phyloP scores from a whole-genome alignment of 2,113 vertebrate genomes.

The Gymnarchus niloticus region DNA sequence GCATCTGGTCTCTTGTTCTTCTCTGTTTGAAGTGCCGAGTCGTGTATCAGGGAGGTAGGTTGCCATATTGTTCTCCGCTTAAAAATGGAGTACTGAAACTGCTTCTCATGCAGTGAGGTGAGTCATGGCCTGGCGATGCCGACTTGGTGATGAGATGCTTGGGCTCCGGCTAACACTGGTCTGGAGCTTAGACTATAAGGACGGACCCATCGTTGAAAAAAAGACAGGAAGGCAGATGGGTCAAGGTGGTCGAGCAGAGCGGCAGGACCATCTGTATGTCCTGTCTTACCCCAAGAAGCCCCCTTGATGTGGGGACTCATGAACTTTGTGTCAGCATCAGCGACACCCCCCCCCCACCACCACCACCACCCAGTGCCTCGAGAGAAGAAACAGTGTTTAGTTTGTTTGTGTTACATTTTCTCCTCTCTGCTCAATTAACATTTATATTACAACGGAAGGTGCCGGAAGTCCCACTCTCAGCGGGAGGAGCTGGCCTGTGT shows the following conservation, averaged over 20 bases:
- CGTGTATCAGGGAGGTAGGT: neutral
- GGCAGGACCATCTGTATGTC: neutral
- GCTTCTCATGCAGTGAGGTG: neutral
- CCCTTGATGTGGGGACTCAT: neutral
- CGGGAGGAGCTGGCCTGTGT: neutral
- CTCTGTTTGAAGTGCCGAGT: neutral
- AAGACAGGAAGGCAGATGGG: neutral
- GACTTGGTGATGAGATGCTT: no score
- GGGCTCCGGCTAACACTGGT: neutral
- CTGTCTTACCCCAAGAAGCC: neutral
- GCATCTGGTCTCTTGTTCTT: neutral
- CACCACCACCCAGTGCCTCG: neutral
- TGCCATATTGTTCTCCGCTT: neutral
- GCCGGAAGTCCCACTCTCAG: conserved; percentile 24
- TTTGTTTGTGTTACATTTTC: conserved; percentile 22
- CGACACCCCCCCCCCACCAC: neutral
- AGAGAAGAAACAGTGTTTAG: neutral
- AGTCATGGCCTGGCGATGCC: neutral
- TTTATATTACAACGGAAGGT: conserved; percentile 31
- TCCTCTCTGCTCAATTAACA: conserved; percentile 22
- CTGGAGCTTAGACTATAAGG: no score
- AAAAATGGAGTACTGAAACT: neutral
- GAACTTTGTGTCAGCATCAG: neutral
- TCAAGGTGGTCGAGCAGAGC: no score
- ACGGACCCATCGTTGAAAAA: no score